Conservation (phyloP, 2,113 vertebrate genomes). For the Daboia siamensis region DNA sequence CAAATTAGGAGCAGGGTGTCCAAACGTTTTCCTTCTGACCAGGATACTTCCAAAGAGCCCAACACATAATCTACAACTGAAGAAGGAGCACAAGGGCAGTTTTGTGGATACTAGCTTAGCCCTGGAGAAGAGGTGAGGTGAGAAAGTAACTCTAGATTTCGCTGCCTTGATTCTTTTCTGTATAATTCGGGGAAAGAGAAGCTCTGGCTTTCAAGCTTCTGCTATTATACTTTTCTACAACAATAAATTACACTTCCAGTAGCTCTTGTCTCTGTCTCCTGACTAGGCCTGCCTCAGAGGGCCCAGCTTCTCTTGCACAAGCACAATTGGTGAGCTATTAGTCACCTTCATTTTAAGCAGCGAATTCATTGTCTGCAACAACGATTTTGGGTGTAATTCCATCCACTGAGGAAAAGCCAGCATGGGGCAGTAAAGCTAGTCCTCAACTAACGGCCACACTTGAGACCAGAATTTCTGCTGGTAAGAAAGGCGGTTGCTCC, state of each 20-base stretch:
- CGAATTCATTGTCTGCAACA: background rate
- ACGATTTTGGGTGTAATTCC: background rate
- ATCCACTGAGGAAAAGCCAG: background rate
- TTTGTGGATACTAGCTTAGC: background rate
- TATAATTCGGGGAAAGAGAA: background rate
- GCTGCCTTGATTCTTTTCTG: background rate
- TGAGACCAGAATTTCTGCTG: too few relatives aligned
- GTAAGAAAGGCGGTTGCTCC: too few relatives aligned
- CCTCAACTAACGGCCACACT: background rate
- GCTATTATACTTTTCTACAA: background rate
- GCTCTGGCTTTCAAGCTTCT: background rate
- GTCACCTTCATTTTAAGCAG: background rate
- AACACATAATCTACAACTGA: background rate
- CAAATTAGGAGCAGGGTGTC: background rate
- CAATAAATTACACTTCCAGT: too few relatives aligned
- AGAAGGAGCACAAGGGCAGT: background rate
- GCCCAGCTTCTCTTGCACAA: background rate
- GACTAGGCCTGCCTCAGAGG: too few relatives aligned
- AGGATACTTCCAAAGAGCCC: background rate
- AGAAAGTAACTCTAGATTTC: background rate
- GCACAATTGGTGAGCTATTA: background rate
- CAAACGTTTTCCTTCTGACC: background rate
- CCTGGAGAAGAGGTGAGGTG: background rate
- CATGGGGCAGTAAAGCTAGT: background rate
- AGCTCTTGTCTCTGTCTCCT: too few relatives aligned